Conservation (phyloP, 2,888 invertebrate genomes). For the Eustalomyia histrio region DNA sequence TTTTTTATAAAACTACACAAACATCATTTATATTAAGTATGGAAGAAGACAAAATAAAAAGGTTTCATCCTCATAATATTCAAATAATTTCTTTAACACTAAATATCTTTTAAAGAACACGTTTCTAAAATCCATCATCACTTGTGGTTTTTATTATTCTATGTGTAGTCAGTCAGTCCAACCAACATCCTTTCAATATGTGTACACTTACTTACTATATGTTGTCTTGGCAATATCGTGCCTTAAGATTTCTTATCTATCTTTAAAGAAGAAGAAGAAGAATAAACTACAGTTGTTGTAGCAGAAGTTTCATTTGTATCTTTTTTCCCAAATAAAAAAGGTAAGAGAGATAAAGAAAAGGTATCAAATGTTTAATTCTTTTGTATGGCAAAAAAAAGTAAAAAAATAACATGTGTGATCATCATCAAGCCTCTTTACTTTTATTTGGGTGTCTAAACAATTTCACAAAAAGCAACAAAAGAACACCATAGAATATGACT, state of each 20-base stretch:
- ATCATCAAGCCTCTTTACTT: slow-evolving; percentile 30
- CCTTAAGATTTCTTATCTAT: slow-evolving; percentile 62
- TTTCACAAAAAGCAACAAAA: slow-evolving; percentile 21
- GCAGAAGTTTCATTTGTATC: slow-evolving; percentile 36
- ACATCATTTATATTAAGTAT: slow-evolving; percentile 57
- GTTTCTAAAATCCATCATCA: slow-evolving; percentile 74
- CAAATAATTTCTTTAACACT: slow-evolving; percentile 58
- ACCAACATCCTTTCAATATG: not conserved
- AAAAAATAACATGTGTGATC: slow-evolving; percentile 64
- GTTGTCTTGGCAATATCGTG: slow-evolving; percentile 58
- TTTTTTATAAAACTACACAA: slow-evolving; percentile 38
- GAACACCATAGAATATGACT: slow-evolving; percentile 46
- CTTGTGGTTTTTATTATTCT: slow-evolving; percentile 54
- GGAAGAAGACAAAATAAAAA: not conserved
- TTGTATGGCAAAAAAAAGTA: slow-evolving; percentile 34
- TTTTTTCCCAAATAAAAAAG: slow-evolving; percentile 32
- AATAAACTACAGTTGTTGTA: slow-evolving; percentile 12
- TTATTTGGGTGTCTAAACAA: slow-evolving; percentile 36
- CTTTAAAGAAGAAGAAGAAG: slow-evolving; percentile 19
- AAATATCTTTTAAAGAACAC: slow-evolving; percentile 70
- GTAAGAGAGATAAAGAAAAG: slow-evolving; percentile 28
- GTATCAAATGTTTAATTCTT: slow-evolving; percentile 59
- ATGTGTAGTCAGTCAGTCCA: not conserved
- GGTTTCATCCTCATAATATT: not conserved
- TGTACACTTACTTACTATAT: slow-evolving; percentile 9